Evolutionary conservation across 2,797 vertebrate genomes (phyloP), one percentile per base, ranked within the genome.

Genomic region (Discoglossus pictus): DNA sequence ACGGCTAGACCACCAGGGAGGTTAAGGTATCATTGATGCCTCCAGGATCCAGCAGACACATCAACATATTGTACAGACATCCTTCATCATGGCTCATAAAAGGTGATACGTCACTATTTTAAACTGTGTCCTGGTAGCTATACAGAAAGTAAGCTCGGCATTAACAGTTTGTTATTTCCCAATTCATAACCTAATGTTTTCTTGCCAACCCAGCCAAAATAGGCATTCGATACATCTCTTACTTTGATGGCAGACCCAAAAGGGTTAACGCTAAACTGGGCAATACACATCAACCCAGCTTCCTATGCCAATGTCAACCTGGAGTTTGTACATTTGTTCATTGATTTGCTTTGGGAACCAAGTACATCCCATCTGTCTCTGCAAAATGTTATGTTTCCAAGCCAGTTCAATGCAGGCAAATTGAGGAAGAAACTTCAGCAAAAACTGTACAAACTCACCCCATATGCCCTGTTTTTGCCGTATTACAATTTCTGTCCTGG

Each of bases 311-410:
- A 55, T 73, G 77, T 80, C 78, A 68, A 75, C 77, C 75, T 59
- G 67, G 75, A 77, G 76, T 52, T 65, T 64, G 61, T 65, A 46
- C 68, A 65, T 74, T 76, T 77, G 76, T 69, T 64, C 70, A 71
- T 68, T 78, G 69, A 79, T 78, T 81, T 73, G 67, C 61, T 72
- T 80, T 76, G 74, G 76, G 73, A 81, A 76, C 82, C 71, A 77
- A 77, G 73, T 78, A 65, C 63, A 74, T 68, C 79, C 78, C 79
- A 86, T 83, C 80, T 86, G 80, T 75, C 74, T 74, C 60, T 70
- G 69, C 58, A 21, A 73, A 77, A 78, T 77, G 78, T 69, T 70
- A 74, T 60, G 60, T 50, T 76, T 74, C 13, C 59, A 58, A 78
- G 79, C 74, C 74, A 81, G 75, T 25, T 59, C 61, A 53, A 43